phyloP scores from a whole-genome alignment of 2,113 vertebrate genomes.

The Apus apus region DNA sequence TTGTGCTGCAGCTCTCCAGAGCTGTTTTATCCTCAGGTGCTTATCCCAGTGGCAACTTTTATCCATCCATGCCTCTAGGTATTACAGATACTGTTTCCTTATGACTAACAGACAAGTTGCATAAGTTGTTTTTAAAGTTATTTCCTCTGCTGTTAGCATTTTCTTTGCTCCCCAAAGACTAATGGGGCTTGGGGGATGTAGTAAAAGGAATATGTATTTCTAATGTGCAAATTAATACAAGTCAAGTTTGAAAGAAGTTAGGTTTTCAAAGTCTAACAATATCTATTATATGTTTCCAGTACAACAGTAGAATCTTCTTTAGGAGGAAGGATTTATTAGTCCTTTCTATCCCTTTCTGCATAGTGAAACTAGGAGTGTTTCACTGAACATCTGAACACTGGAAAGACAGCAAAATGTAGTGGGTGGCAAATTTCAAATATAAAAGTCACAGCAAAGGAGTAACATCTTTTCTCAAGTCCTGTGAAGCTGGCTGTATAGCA shows the following conservation, averaged over 20 bases:
- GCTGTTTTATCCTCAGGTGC: neutral
- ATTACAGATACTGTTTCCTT: neutral
- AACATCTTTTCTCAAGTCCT: neutral
- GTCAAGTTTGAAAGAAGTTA: neutral
- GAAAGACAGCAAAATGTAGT: neutral
- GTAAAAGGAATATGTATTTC: neutral
- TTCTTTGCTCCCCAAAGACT: neutral
- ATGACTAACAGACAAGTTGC: conserved; percentile 10
- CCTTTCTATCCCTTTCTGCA: neutral
- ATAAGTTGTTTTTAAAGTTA: neutral
- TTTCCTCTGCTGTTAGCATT: neutral
- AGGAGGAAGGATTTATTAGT: neutral
- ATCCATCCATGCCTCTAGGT: neutral
- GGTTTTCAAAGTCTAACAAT: neutral
- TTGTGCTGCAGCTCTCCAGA: neutral
- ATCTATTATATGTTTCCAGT: neutral
- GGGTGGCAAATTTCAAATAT: neutral
- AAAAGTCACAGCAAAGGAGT: neutral
- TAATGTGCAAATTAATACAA: neutral
- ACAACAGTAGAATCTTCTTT: neutral
- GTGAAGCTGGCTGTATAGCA: neutral
- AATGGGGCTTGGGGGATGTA: neutral
- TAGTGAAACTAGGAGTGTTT: neutral
- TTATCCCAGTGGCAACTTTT: neutral
- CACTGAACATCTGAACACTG: neutral